phyloP scores from a whole-genome alignment of 2,888 invertebrate genomes.

The Drosophila seclusa region DNA sequence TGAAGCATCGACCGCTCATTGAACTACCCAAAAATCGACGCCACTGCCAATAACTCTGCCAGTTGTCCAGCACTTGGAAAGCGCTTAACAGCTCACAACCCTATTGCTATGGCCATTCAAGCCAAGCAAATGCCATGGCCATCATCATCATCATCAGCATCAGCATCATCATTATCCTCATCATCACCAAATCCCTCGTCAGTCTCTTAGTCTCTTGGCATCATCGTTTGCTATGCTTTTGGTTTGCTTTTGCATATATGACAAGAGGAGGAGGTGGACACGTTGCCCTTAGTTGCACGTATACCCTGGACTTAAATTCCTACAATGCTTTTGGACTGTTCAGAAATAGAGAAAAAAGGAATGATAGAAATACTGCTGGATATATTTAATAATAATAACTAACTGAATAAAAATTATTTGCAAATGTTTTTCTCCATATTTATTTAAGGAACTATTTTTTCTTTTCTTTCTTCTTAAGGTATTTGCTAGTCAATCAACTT shows the following conservation, averaged over 20 bases:
- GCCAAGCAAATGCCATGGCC: constrained; percentile 36
- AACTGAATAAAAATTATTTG: neutral
- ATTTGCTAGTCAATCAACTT: constrained; percentile 1
- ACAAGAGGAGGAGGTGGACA: constrained; percentile 7
- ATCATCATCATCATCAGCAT: constrained; percentile 17
- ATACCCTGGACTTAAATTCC: constrained; percentile 34
- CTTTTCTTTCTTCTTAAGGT: constrained; percentile 1
- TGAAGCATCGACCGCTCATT: constrained; percentile 34
- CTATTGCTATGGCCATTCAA: constrained; percentile 16
- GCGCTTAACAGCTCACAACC: constrained; percentile 43
- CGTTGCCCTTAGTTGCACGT: constrained; percentile 5
- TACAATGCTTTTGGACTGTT: neutral
- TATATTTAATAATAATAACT: neutral
- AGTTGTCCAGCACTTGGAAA: constrained; percentile 44
- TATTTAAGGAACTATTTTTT: no score
- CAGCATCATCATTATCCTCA: constrained; percentile 13
- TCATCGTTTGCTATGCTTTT: constrained; percentile 30
- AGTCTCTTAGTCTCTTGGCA: constrained; percentile 37
- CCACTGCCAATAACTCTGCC: constrained; percentile 33
- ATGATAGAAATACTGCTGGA: neutral
- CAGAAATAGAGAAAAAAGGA: no score
- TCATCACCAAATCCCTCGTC: constrained; percentile 53
- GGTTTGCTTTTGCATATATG: constrained; percentile 44
- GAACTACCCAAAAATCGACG: constrained; percentile 23
- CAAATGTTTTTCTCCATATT: neutral